Evolutionary conservation across 2,888 invertebrate genomes (phyloP).

Genomic region (Tridacna crocea): DNA sequence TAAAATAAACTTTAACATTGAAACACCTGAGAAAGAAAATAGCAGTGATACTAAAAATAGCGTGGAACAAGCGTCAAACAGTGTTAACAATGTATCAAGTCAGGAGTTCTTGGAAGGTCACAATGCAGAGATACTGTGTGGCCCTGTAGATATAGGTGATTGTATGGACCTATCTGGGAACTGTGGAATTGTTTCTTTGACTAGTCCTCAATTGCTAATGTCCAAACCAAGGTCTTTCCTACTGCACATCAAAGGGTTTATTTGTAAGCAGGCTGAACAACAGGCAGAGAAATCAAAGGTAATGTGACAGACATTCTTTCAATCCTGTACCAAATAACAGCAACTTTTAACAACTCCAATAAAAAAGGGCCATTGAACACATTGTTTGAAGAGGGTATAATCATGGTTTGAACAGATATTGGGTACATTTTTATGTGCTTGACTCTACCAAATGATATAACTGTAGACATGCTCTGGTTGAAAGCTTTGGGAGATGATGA

Average conservation of each 20-base stretch:
- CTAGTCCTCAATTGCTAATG: slow-evolving; percentile 88
- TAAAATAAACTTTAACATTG: slow-evolving; percentile 67
- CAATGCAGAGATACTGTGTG: slow-evolving; percentile 95
- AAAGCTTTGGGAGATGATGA: no score
- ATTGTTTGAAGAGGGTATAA: no score
- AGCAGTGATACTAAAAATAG: slow-evolving; percentile 38
- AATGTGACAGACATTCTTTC: not conserved
- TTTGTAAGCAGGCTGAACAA: slow-evolving; percentile 64
- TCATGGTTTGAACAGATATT: no score
- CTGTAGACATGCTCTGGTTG: no score
- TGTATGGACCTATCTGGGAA: slow-evolving; percentile 94
- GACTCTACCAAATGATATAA: no score
- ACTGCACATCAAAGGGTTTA: slow-evolving; percentile 81
- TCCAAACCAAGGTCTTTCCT: slow-evolving; percentile 81
- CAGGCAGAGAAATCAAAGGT: slow-evolving; percentile 65
- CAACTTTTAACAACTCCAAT: no score
- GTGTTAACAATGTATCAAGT: slow-evolving; percentile 72
- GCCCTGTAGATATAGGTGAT: slow-evolving; percentile 92
- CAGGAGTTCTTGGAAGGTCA: slow-evolving; percentile 92
- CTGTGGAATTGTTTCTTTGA: slow-evolving; percentile 92
- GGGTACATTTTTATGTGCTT: no score
- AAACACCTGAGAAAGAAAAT: slow-evolving; percentile 31
- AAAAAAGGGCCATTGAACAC: no score
- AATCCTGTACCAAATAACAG: slow-evolving; percentile 23
- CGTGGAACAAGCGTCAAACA: slow-evolving; percentile 11